Evolutionary conservation across 37 sponge, comb jelly and placozoan species (phyloP).

Genomic region (Oopsacas minuta): DNA sequence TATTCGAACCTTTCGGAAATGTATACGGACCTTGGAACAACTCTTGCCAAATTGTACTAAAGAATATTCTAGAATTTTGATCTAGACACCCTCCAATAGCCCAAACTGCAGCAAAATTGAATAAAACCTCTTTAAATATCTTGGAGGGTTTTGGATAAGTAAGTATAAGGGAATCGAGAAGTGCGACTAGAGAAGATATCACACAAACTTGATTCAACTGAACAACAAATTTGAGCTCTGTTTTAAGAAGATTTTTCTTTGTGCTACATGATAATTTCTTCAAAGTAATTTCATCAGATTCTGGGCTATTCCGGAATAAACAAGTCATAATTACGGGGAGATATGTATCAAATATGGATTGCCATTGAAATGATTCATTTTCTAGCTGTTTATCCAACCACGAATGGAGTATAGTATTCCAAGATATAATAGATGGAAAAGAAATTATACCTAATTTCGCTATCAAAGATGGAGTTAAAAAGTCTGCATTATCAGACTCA

Average conservation of each 20-base stretch:
- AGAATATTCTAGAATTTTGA: constrained; percentile 3
- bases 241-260: not conserved
- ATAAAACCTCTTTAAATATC: not conserved
- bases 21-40: constrained; percentile 10
- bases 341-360: not conserved
- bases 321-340: not conserved
- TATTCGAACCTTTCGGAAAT: not conserved
- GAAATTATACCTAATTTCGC: not conserved
- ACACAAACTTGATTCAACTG: not conserved
- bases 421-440: not conserved
- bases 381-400: not conserved
- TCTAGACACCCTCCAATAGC: not conserved
- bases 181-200: not conserved
- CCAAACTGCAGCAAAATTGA: constrained; percentile 17
- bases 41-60: constrained; percentile 13
- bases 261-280: not conserved
- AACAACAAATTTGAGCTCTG: not conserved
- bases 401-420: not conserved
- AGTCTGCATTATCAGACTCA: not conserved
- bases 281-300: not conserved
- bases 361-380: not conserved
- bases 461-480: not conserved
- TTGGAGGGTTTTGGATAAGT: not conserved
- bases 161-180: not conserved
- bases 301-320: not conserved